Base-by-base conservation (phyloP, 2,113 vertebrate genomes). In the Tapirus terrestris region DNA sequence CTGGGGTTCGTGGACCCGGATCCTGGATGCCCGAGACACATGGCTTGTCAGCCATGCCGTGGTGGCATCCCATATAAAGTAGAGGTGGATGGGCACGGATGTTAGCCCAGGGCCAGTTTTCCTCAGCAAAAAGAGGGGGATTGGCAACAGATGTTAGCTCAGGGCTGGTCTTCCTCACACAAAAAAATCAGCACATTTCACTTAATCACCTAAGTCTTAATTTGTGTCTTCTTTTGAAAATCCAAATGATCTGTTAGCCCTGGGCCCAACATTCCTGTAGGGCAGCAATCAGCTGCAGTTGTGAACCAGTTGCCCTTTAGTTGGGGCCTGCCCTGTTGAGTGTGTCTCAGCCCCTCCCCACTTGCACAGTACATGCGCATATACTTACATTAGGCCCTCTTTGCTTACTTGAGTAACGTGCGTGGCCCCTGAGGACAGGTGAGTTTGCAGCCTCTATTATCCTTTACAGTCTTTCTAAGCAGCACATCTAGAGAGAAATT, bases 161-260 rank as follows among this genome's bases (percentile, higher is more conserved):
- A 39, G 39, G 39, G 39, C 39, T 39, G 39, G 39, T 39, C 39
- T 39, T 39, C 39, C 39, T 39, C 39, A 39, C 39, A 39, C 39
- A 39, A 39, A 85, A 93, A 89, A 82, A 75, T 58, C 21, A 75
- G 58, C n/a, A n/a, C 11, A 58, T 91, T 45, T 92, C 73, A 68
- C 48, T 82, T 94, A 60, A 39, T 84, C 65, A 85, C 48, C 27
- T 39, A 83, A 48, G 85, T 91, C 36, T 76, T 89, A 51, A 81
- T 86, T 90, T 72, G 70, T 39, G 73, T 79, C 79, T 95, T 87
- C 68, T 81, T 91, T 67, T 60, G 39, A 91, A 88, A 91, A 79
- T 73, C 29, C 45, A 53, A 48, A 89, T 11, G 10, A 58, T 80
- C 48, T 92, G 7, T 67, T 72, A 58, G 43, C 9, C 14, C n/a